phyloP scores from a whole-genome alignment of 1,140 invertebrate genomes.

The Formica selysi region DNA sequence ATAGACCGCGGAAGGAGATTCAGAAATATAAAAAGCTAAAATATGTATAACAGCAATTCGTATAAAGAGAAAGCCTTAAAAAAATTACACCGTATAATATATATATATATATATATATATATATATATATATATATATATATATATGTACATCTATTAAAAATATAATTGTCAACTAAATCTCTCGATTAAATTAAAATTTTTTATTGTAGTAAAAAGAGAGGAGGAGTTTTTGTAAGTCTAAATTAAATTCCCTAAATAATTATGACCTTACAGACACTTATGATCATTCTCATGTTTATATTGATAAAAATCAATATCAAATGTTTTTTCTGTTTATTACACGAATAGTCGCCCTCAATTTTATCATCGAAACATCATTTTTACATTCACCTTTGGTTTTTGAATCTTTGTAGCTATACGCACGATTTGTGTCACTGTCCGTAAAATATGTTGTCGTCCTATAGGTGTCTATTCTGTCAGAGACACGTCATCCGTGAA shows the following conservation, averaged over 20 bases:
- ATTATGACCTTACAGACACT: neutral
- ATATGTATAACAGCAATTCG: neutral
- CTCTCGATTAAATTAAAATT: neutral
- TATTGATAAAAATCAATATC: neutral
- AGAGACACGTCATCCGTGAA: constrained; percentile 27
- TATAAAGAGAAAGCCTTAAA: neutral
- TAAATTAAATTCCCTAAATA: neutral
- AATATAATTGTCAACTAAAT: neutral
- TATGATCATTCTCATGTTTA: neutral
- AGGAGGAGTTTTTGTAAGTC: neutral
- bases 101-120: neutral
- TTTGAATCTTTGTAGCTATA: constrained; percentile 11
- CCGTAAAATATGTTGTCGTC: constrained; percentile 29
- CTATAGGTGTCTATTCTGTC: constrained; percentile 39
- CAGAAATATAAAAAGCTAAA: neutral
- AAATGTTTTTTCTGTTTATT: neutral
- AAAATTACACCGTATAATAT: neutral
- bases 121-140: too few relatives aligned
- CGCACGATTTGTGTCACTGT: constrained; percentile 38
- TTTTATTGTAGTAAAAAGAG: neutral
- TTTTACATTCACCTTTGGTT: constrained; percentile 5
- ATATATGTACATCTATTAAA: neutral
- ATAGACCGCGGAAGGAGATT: neutral
- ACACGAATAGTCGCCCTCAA: neutral
- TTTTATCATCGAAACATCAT: constrained; percentile 3